Evolutionary conservation across 2,113 vertebrate genomes (phyloP).

Genomic region (Amazona guildingii): DNA sequence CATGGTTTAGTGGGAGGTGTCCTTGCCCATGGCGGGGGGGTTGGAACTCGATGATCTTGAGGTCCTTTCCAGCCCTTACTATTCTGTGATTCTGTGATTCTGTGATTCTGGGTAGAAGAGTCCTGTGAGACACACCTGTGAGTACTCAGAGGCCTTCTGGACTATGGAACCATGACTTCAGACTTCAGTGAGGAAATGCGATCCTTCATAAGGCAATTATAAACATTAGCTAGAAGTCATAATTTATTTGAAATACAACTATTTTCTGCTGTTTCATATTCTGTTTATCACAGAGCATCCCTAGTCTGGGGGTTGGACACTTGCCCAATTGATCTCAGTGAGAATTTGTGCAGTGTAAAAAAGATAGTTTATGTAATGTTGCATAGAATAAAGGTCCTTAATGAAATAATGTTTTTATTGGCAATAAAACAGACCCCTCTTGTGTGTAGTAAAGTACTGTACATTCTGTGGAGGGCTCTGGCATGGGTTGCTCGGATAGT

Average conservation of each 20-base stretch:
- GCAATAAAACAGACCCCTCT: background rate
- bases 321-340: background rate
- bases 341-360: background rate
- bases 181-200: background rate
- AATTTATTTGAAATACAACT: background rate
- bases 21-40: too few species aligned
- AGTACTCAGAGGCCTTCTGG: background rate
- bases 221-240: background rate
- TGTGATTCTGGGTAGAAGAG: background rate
- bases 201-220: background rate
- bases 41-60: too few species aligned
- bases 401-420: slow-evolving; percentile 27
- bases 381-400: slow-evolving; percentile 21
- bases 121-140: background rate
- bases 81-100: too few species aligned
- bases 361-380: background rate
- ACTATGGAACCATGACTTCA: background rate
- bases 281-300: background rate
- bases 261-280: background rate
- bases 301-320: background rate
- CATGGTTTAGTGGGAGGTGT: too few species aligned
- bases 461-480: background rate
- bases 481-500: background rate
- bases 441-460: background rate
- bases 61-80: too few species aligned